Conservation (phyloP, 1,140 invertebrate species). For the Hormaphis cornu region DNA sequence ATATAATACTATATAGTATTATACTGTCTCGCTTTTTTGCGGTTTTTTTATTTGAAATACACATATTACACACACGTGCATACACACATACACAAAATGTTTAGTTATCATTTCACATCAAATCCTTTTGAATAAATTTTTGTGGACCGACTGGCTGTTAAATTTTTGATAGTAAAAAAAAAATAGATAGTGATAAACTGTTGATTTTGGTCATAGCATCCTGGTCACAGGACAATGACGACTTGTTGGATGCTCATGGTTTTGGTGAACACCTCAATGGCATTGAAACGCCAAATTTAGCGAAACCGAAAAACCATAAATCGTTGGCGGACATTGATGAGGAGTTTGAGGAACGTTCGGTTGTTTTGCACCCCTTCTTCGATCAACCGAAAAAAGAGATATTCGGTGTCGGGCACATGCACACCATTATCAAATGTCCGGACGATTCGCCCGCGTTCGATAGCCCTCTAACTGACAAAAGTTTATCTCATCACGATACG, state of each 20-base stretch:
- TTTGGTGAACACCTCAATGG: constrained; percentile 19
- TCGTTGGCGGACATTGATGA: constrained; percentile 30
- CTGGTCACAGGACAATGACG: constrained; percentile 28
- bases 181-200: not conserved
- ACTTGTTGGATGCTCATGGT: constrained; percentile 19
- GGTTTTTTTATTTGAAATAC: constrained; percentile 22
- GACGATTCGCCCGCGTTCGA: constrained; percentile 40
- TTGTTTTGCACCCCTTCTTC: constrained; percentile 12
- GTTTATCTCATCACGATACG: constrained; percentile 47
- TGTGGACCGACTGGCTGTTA: not conserved
- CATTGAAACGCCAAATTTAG: constrained; percentile 28
- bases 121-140: constrained; percentile 16
- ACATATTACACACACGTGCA: not conserved
- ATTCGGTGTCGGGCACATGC: not conserved
- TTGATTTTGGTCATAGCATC: constrained; percentile 23
- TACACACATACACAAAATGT: not conserved
- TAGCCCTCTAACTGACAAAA: constrained; percentile 45
- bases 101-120: constrained; percentile 6
- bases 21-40: constrained; percentile 25
- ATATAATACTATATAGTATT: no score
- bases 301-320: constrained; percentile 9
- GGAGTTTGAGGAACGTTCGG: constrained; percentile 16
- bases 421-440: constrained; percentile 29
- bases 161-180: constrained; percentile 14
- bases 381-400: constrained; percentile 4